These are phyloP conservation scores for Notechis scutatus DNA, from an alignment of 2,113 vertebrate species.

Conservation along the genomic window DNA sequence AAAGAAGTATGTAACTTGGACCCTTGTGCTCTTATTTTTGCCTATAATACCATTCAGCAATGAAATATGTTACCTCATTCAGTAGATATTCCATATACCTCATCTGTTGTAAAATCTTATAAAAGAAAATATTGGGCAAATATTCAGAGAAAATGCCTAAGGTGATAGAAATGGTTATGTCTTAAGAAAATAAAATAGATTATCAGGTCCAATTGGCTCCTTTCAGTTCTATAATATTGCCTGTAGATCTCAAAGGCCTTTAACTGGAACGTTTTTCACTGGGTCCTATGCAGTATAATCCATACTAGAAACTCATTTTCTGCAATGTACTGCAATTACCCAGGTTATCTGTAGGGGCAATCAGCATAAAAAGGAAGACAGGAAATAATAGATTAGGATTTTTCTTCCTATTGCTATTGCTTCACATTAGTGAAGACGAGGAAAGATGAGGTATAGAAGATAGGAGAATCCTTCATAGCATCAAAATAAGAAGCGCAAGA, in stretches of 20 bases:
- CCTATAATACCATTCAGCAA: neutral
- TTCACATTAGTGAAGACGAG: neutral
- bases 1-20: neutral
- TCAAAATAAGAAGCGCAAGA: neutral
- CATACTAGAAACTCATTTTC: neutral
- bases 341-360: neutral
- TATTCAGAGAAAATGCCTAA: neutral
- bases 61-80: neutral
- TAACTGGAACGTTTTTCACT: constrained; percentile 27
- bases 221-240: neutral
- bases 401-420: neutral
- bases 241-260: neutral
- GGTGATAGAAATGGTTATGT: neutral
- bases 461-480: neutral
- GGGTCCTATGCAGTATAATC: constrained; percentile 4
- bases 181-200: neutral
- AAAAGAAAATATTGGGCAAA: neutral
- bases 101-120: neutral
- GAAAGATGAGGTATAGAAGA: neutral
- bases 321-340: constrained; percentile 11
- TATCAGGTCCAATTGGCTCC: neutral
- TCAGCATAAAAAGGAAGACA: neutral
- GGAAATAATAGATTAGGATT: neutral
- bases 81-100: neutral
- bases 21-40: neutral